Base-by-base conservation (phyloP, 2,113 vertebrate genomes). In the Eurypyga helias region DNA sequence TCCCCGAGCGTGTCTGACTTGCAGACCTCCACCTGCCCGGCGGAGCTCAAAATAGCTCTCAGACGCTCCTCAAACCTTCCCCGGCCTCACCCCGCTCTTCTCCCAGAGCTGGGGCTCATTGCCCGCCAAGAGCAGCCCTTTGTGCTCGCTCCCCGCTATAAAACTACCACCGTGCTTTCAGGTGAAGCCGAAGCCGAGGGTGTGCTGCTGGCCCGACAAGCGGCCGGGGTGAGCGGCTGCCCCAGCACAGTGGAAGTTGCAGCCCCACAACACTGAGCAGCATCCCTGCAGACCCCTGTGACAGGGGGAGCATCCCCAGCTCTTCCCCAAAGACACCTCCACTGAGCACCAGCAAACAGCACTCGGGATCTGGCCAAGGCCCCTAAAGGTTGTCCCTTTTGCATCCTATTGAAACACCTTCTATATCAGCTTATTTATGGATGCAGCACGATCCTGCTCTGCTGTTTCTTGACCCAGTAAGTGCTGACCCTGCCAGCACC, bases 1-100 rank as follows among this genome's bases (percentile, higher is more conserved):
- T 51, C 60, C 43, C n/a, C 0, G 5, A 54, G 11, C 17, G 3
- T 3, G 10, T 76, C 45, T n/a, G 48, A 62, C 73, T 57, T 0
- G 1, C 61, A 79, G 87, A 66, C 43, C 73, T 60, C 16, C 36
- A 33, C 33, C 41, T 45, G 57, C 65, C 33, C 85, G n/a, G 26
- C 1, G 0, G 60, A 85, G 62, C 67, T 54, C 71, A 65, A 29
- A 79, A 26, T 19, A 66, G 34, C 60, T 69, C 55, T 49, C 12
- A 54, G 64, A 31, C 49, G 12, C 83, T 86, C 21, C 64, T 77
- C 38, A 57, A 23, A 43, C 49, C 54, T 81, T 60, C 41, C 48
- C 15, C 21, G 78, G 66, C 34, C 58, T 72, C 8, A 1, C 7
- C 17, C 65, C 10, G 23, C 61, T 67, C 66, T 1, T 10, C 43